Evolutionary conservation across 2,113 vertebrate genomes (phyloP).

Genomic region (Sitta europaea): DNA sequence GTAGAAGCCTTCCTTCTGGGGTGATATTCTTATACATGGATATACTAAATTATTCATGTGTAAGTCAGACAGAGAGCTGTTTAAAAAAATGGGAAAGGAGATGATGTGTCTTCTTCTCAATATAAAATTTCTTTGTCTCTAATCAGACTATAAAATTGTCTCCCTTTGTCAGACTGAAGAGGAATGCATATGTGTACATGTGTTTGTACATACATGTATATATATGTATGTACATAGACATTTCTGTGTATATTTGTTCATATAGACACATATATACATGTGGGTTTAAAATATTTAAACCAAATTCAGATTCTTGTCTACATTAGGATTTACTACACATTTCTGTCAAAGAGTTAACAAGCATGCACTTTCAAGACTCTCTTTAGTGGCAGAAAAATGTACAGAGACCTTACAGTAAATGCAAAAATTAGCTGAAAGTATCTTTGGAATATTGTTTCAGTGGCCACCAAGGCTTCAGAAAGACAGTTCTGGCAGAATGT

Average conservation of each 20-base stretch:
- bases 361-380: background rate
- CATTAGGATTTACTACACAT: background rate
- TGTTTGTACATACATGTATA: background rate
- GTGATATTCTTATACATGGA: background rate
- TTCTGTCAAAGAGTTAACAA: background rate
- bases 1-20: background rate
- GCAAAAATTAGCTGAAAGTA: background rate
- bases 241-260: background rate
- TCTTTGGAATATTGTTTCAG: background rate
- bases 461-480: background rate
- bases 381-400: background rate
- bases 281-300: background rate
- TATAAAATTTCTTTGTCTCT: background rate
- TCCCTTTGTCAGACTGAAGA: background rate
- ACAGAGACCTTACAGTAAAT: background rate
- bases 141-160: background rate
- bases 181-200: background rate
- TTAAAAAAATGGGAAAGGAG: background rate
- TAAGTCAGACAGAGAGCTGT: background rate
- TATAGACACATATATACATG: background rate
- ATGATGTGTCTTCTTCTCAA: background rate
- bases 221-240: fast-evolving
- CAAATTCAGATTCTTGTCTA: background rate
- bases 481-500: background rate
- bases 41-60: background rate